Evolutionary conservation across 2,888 invertebrate genomes (phyloP).

Genomic region (Meiosimyza platycephala): DNA sequence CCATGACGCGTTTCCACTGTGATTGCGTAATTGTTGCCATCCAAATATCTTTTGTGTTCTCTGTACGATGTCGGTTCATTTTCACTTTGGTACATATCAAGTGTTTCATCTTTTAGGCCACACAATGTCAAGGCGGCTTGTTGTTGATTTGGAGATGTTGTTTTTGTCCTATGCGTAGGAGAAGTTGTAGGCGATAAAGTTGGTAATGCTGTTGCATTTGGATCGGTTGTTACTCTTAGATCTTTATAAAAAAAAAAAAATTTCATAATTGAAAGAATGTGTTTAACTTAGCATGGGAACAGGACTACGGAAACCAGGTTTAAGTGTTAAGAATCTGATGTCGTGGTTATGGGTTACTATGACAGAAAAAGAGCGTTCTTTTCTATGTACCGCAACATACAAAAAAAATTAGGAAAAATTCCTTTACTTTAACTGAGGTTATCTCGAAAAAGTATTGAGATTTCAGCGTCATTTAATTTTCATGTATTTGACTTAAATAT

Average conservation of each 20-base stretch:
- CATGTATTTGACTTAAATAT: too few species aligned
- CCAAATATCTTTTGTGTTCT: slow-evolving; percentile 51
- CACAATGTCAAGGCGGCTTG: slow-evolving; percentile 27
- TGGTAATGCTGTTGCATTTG: slow-evolving; percentile 35
- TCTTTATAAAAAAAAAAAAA: slow-evolving; percentile 47
- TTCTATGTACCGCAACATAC: too few species aligned
- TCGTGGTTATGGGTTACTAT: too few species aligned
- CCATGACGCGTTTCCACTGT: slow-evolving; percentile 60
- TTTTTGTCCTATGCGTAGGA: slow-evolving; percentile 16
- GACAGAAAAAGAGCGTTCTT: too few species aligned
- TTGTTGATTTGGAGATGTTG: slow-evolving; percentile 39
- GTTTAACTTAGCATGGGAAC: slow-evolving; percentile 28
- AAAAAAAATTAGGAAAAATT: too few species aligned
- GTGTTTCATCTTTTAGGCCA: slow-evolving; percentile 4
- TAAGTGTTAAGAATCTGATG: too few species aligned
- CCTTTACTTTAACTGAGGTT: too few species aligned
- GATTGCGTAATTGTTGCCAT: slow-evolving; percentile 60
- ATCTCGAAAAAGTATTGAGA: too few species aligned
- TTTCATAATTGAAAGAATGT: slow-evolving; percentile 2
- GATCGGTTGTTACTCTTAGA: slow-evolving; percentile 61
- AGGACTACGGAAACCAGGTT: too few species aligned
- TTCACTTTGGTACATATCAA: neutral
- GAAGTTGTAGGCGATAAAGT: neutral
- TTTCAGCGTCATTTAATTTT: too few species aligned
- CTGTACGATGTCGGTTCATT: slow-evolving; percentile 39